A percentile compares a stretch with the other conserved stretches of the same genome.
Evolutionary conservation across 2,888 invertebrate species (phyloP).

Genomic region (Hydroisotoma schaefferi): DNA sequence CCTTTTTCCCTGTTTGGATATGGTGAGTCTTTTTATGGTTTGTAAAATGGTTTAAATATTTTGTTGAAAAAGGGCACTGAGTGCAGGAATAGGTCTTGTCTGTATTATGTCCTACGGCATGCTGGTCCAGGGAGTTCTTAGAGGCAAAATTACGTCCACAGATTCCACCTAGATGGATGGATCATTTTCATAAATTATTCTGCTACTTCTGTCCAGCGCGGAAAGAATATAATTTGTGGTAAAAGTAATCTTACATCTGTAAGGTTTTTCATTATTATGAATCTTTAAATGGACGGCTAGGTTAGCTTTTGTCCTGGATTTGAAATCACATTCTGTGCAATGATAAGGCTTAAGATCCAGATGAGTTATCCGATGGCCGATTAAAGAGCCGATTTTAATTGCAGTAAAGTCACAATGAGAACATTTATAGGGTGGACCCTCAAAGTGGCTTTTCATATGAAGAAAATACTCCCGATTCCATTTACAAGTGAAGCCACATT

Average conservation of each 20-base stretch:
- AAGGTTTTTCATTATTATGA: conserved; percentile 47
- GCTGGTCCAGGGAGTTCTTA: conserved; percentile 61
- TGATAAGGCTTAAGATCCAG: conserved; percentile 55
- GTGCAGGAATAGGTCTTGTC: conserved; percentile 63
- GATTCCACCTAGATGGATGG: conserved; percentile 57
- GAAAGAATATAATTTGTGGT: background rate
- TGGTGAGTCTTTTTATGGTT: conserved; percentile 64
- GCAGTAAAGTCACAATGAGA: conserved; percentile 56
- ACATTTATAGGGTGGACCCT: conserved; percentile 64
- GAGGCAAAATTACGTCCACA: conserved; percentile 61
- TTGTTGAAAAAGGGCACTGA: conserved; percentile 65
- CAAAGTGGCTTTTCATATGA: conserved; percentile 61
- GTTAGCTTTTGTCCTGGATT: conserved; percentile 60
- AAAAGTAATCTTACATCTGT: conserved; percentile 32
- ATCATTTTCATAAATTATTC: too few relatives aligned
- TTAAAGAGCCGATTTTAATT: conserved; percentile 58
- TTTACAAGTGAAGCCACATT: conserved; percentile 62
- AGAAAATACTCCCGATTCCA: conserved; percentile 62
- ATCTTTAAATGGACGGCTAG: conserved; percentile 57
- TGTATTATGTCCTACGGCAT: conserved; percentile 58
- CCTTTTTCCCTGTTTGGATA: conserved; percentile 50
- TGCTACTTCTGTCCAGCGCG: too few relatives aligned
- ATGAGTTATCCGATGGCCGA: conserved; percentile 62
- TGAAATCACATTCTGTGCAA: conserved; percentile 59
- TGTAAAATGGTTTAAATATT: conserved; percentile 64